These are phyloP conservation scores for Chaetodon trifascialis DNA, from an alignment of 2,113 vertebrate genomes.

Conservation along the genomic window DNA sequence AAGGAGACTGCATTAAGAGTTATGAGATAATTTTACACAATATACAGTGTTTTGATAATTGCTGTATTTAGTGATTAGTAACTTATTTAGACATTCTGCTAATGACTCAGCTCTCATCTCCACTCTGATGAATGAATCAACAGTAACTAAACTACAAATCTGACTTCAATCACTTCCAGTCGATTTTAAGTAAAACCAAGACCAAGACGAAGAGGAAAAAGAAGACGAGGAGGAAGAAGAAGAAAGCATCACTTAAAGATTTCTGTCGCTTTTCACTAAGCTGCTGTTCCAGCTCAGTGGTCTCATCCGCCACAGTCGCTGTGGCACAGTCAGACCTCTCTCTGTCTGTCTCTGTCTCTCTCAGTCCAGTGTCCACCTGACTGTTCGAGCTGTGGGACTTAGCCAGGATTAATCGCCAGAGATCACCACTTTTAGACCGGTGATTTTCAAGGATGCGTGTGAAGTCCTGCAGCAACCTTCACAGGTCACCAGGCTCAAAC, in stretches of 20 bases:
- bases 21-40: too few relatives aligned
- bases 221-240: too few relatives aligned
- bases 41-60: too few relatives aligned
- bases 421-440: conserved; percentile 73
- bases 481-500: conserved; percentile 39
- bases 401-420: conserved; percentile 75
- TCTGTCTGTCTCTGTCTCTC: background rate
- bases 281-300: conserved; percentile 1
- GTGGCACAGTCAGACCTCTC: conserved; percentile 9
- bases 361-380: conserved; percentile 34
- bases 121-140: background rate
- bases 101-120: background rate
- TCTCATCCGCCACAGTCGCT: conserved; percentile 12
- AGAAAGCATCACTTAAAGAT: background rate
- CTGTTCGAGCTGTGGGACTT: conserved; percentile 61
- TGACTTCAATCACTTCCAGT: background rate
- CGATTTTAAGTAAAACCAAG: background rate
- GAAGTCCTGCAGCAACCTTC: conserved; percentile 51
- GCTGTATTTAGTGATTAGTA: background rate
- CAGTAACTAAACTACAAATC: conserved; percentile 2
- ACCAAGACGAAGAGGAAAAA: too few relatives aligned
- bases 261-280: background rate
- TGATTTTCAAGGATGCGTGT: conserved; percentile 64
- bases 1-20: background rate
- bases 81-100: background rate